Evolutionary conservation across 2,888 invertebrate genomes (phyloP), one percentile per base, ranked within the genome.

Genomic region (Thymelicus acteon): DNA sequence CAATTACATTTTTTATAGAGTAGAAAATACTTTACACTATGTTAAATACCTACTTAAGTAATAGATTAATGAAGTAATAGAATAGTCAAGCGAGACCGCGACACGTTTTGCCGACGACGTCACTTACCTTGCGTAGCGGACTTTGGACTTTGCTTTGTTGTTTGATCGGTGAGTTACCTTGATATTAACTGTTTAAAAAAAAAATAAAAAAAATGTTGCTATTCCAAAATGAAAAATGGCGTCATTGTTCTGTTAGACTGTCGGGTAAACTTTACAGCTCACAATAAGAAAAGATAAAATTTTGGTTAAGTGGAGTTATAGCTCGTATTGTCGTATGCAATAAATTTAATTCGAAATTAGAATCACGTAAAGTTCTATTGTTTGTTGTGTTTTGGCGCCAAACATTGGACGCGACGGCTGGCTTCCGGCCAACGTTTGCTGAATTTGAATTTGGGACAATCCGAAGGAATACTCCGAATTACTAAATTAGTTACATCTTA

Each of bases 101-200:
- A 84, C 88, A 89, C 88, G 89, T 88, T 88, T 79, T 77, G 82
- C 48, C 76, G 78, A 31, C 84, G 81, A 82, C 79, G 78, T 74
- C 82, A 84, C 75, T 79, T 80, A 91, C 92, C 90, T 91, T 86
- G 88, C 81, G 92, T 91, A 86, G 88, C 81, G 93, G 92, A 94
- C 94, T 94, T 94, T 93, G 93, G 84, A 94, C 94, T 85, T 89
- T 82, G 87, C 87, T 85, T 85, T 85, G 31, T 31, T 31, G 81
- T 85, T 84, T 88, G 87, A 13, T 31, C 57, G 13, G 37, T 85
- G 86, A 78, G 80, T 64, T 70, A 70, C 69, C 69, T 70, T 70
- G 69, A 49, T 58, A 69, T 39, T 37, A 19, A 49, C 15, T 64
- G 24, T 60, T 58, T 62, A 48, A 49, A 47, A 71, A 44, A 62